These are phyloP conservation scores for Ceratoteleas bidentatus DNA, from an alignment of 1,140 invertebrate genomes.

Conservation along the genomic window DNA sequence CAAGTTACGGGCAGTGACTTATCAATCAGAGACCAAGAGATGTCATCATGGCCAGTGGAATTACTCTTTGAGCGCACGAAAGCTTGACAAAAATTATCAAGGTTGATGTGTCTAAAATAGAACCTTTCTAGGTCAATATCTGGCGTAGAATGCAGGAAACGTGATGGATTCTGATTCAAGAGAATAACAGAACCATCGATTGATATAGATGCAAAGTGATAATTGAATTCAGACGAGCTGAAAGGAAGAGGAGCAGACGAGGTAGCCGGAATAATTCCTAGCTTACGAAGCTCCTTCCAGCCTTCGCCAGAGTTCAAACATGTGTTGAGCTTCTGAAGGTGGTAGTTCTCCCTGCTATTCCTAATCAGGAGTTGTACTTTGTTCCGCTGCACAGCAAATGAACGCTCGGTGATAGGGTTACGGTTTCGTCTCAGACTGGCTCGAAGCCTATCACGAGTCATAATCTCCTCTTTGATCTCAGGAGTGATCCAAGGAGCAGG, in stretches of 20 bases:
- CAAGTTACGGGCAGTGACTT: too few species aligned
- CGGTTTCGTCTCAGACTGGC: neutral
- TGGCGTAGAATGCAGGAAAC: too few species aligned
- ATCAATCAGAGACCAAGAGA: too few species aligned
- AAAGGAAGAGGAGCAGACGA: neutral
- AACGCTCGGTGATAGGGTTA: neutral
- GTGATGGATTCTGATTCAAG: too few species aligned
- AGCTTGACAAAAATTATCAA: neutral
- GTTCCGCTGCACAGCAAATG: neutral
- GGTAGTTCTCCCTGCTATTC: neutral
- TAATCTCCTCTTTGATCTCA: neutral
- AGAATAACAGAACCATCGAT: too few species aligned
- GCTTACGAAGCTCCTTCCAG: constrained; percentile 3
- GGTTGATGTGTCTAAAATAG: neutral
- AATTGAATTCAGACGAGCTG: neutral
- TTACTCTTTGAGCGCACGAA: too few species aligned
- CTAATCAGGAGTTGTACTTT: neutral
- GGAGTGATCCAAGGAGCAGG: constrained; percentile 4
- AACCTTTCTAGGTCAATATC: neutral
- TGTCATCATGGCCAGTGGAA: too few species aligned
- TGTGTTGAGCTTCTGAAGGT: neutral
- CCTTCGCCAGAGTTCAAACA: neutral
- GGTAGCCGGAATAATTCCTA: neutral
- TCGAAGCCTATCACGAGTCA: neutral
- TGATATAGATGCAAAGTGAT: too few species aligned